Conservation (phyloP, 2,113 vertebrate species). For the Ancistrus triradiatus region DNA sequence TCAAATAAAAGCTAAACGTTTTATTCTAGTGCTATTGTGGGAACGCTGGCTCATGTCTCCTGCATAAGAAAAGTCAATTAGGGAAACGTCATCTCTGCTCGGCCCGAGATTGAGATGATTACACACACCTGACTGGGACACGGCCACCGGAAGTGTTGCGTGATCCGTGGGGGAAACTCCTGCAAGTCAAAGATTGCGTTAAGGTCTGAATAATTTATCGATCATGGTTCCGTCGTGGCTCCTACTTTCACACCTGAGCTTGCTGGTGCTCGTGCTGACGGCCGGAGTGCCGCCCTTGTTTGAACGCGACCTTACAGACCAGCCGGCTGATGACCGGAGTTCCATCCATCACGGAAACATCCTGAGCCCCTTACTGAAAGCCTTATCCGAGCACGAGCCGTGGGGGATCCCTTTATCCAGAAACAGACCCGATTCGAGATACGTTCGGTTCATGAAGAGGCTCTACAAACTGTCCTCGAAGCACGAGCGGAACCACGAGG, state of each 20-base stretch:
- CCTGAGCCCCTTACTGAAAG: conserved; percentile 76
- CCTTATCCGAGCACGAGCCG: conserved; percentile 66
- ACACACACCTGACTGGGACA: conserved; percentile 57
- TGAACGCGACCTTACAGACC: conserved; percentile 34
- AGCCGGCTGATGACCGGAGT: conserved; percentile 5
- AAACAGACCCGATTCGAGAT: conserved; percentile 73
- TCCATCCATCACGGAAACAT: conserved; percentile 57
- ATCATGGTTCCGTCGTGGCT: conserved; percentile 51
- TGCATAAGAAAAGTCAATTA: no score
- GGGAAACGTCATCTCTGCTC: background rate
- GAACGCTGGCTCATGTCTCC: background rate
- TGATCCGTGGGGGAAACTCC: conserved; percentile 24
- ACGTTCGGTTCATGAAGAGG: conserved; percentile 83
- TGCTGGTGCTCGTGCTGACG: conserved; percentile 44
- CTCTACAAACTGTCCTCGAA: conserved; percentile 79
- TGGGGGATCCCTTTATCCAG: conserved; percentile 51
- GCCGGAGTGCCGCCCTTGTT: conserved; percentile 32
- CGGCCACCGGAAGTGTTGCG: conserved; percentile 43
- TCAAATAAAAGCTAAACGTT: no score
- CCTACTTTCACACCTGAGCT: conserved; percentile 32
- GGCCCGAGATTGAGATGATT: conserved; percentile 55
- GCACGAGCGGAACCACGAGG: conserved; percentile 73
- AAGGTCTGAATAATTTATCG: conserved; percentile 36
- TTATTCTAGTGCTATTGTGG: background rate
- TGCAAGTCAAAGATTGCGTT: conserved; percentile 30